Percentiles rank a stretch among this genome's conserved stretches.
Evolutionary conservation across 2,888 invertebrate species (phyloP).

Genomic region (Synergus umbraculus): DNA sequence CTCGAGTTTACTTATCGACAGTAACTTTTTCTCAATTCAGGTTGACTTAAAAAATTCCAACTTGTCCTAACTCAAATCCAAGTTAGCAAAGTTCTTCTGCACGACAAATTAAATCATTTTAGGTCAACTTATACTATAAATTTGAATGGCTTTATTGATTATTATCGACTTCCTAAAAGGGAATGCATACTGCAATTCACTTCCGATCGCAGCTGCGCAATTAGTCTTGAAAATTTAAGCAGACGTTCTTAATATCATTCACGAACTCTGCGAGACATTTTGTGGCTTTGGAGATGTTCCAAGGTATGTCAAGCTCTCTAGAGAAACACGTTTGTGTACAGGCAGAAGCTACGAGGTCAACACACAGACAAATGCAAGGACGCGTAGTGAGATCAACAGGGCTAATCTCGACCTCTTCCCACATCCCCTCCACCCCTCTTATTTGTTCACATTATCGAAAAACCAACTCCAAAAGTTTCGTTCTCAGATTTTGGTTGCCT

Average conservation of each 20-base stretch:
- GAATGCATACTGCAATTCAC: neutral
- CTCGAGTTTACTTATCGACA: neutral
- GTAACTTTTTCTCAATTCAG: neutral
- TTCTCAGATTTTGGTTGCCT: neutral
- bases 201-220: neutral
- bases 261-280: conserved; percentile 1
- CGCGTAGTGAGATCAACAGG: neutral
- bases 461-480: neutral
- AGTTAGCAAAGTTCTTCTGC: neutral
- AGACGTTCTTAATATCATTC: neutral
- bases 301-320: conserved; percentile 1
- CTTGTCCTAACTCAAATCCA: no score
- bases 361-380: conserved; percentile 5
- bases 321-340: conserved; percentile 3
- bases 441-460: neutral
- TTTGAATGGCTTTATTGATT: neutral
- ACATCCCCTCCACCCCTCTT: neutral
- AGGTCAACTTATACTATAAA: neutral
- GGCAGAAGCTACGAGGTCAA: neutral
- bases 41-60: neutral
- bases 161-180: neutral
- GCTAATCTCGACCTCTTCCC: conserved; percentile 6
- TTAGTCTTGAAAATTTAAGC: neutral
- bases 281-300: conserved; percentile 6
- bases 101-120: neutral